phyloP scores from a whole-genome alignment of 2,888 invertebrate species.

The Auanema freiburgensis region DNA sequence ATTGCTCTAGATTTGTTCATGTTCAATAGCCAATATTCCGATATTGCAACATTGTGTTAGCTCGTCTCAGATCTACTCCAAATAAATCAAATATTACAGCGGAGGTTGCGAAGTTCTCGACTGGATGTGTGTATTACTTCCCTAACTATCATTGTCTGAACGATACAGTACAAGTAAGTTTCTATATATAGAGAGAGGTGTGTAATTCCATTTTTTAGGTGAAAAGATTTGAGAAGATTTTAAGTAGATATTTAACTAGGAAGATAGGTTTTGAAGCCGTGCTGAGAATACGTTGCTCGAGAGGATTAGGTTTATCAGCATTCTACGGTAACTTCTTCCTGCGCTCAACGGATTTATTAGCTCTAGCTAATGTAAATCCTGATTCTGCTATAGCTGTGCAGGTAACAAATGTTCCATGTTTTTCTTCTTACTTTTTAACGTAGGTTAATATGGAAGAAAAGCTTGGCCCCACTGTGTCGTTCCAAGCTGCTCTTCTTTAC shows the following conservation, averaged over 20 bases:
- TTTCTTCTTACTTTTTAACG: not conserved
- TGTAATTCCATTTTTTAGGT: slow-evolving; percentile 70
- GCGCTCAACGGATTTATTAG: slow-evolving; percentile 90
- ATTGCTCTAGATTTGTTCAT: slow-evolving; percentile 84
- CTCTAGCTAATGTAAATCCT: slow-evolving; percentile 93
- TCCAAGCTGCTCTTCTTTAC: slow-evolving; percentile 95
- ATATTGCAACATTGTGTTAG: slow-evolving; percentile 86
- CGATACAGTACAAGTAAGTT: slow-evolving; percentile 19
- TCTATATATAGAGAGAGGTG: too few species aligned
- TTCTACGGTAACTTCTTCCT: slow-evolving; percentile 99
- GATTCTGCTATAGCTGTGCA: slow-evolving; percentile 98
- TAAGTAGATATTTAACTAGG: slow-evolving; percentile 86
- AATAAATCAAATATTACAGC: slow-evolving; percentile 63
- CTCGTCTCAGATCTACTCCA: not conserved
- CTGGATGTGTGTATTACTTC: slow-evolving; percentile 87
- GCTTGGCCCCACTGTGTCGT: slow-evolving; percentile 83
- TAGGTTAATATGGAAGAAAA: slow-evolving; percentile 81
- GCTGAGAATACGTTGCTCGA: slow-evolving; percentile 90
- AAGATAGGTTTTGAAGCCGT: slow-evolving; percentile 99
- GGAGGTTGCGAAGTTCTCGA: slow-evolving; percentile 91
- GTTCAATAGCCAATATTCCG: slow-evolving; percentile 87
- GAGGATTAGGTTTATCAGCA: slow-evolving; percentile 89
- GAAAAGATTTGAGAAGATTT: slow-evolving; percentile 77
- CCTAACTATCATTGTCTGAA: slow-evolving; percentile 74
- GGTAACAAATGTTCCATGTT: slow-evolving; percentile 65